Percentiles rank a stretch among this genome's conserved stretches.
Conservation (phyloP, 2,113 vertebrate genomes). For the Triplophysa tibetana region DNA sequence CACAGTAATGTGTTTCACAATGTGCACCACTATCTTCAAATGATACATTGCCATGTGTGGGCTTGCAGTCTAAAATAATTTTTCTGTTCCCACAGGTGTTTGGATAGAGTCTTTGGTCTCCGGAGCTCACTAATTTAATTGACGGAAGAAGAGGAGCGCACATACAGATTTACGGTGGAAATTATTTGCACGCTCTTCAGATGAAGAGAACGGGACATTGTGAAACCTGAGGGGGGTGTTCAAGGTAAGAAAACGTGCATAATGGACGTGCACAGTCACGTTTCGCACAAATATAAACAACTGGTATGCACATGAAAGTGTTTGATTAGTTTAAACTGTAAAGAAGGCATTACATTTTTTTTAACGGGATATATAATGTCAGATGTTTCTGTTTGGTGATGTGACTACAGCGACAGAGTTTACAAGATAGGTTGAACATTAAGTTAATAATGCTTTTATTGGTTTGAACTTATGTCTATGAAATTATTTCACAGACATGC, state of each 20-base stretch:
- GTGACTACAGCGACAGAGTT: too few relatives aligned
- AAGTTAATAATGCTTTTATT: too few relatives aligned
- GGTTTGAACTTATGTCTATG: too few relatives aligned
- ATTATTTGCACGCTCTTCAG: constrained; percentile 49
- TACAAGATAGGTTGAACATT: too few relatives aligned
- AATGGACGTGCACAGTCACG: not conserved
- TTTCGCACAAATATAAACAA: not conserved
- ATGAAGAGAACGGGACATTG: constrained; percentile 52
- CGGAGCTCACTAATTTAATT: constrained; percentile 39
- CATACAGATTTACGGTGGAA: constrained; percentile 9
- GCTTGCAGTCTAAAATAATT: constrained; percentile 16
- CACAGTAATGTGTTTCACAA: not conserved
- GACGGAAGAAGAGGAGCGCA: constrained; percentile 18
- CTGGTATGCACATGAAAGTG: not conserved
- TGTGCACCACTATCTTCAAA: not conserved
- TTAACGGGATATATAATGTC: too few relatives aligned
- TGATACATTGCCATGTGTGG: not conserved
- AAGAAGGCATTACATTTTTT: too few relatives aligned
- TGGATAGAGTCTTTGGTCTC: constrained; percentile 10
- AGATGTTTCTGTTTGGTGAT: too few relatives aligned
- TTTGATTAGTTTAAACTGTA: not conserved
- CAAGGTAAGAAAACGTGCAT: constrained; percentile 51
- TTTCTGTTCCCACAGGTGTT: constrained; percentile 39
- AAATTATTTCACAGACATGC: not conserved
- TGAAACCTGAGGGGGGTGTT: constrained; percentile 62